Evolutionary conservation across 2,888 invertebrate genomes (phyloP).

Genomic region (Fragum sueziense): DNA sequence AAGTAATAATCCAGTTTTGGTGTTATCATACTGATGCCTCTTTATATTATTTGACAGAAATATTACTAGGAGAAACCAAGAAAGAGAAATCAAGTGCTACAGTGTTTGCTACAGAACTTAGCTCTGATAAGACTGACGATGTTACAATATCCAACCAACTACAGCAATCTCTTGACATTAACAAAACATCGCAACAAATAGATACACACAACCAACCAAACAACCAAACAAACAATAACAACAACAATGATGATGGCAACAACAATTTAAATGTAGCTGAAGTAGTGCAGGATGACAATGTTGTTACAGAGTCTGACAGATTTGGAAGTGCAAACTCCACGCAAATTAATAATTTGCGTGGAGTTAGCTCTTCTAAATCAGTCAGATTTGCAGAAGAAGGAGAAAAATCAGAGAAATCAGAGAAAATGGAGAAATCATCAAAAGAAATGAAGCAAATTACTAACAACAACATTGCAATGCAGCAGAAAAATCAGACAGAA

Average conservation of each 20-base stretch:
- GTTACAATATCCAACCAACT: slow-evolving; percentile 33
- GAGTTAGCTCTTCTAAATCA: slow-evolving; percentile 59
- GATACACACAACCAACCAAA: slow-evolving; percentile 11
- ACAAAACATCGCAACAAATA: neutral
- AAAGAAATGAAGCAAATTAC: slow-evolving; percentile 59
- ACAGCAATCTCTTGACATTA: slow-evolving; percentile 43
- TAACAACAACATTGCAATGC: slow-evolving; percentile 54
- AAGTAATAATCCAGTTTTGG: no score
- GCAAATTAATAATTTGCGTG: slow-evolving; percentile 15
- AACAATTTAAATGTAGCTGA: neutral
- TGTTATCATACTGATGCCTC: no score
- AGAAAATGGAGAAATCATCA: slow-evolving; percentile 21
- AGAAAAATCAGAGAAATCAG: no score
- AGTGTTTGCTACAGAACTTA: slow-evolving; percentile 64
- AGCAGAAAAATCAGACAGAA: slow-evolving; percentile 42
- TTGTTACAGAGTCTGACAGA: slow-evolving; percentile 19
- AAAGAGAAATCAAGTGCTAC: slow-evolving; percentile 47
- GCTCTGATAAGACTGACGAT: slow-evolving; percentile 29
- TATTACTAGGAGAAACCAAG: neutral
- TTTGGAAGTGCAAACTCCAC: no score
- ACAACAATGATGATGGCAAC: slow-evolving; percentile 16
- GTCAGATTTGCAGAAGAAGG: slow-evolving; percentile 66
- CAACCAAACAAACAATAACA: slow-evolving; percentile 14
- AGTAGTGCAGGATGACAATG: slow-evolving; percentile 1
- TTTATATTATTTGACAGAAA: neutral